These are phyloP conservation scores for Lithobates sylvaticus DNA, from an alignment of 2,797 vertebrate species.

Conservation along the genomic window DNA sequence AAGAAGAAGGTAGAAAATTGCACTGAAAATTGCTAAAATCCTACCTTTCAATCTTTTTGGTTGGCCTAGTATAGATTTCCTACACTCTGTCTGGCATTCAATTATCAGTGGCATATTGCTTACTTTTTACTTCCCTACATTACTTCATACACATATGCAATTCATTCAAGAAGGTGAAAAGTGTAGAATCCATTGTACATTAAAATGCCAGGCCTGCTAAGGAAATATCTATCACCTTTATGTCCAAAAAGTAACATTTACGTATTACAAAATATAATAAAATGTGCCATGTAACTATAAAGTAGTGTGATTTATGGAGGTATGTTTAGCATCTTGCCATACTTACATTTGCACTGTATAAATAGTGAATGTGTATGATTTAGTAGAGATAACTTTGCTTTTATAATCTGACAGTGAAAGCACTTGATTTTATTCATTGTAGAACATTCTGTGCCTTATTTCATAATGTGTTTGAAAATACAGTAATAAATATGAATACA, in stretches of 20 bases:
- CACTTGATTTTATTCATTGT: constrained; percentile 52
- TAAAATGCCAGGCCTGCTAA: constrained; percentile 24
- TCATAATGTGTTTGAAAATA: constrained; percentile 50
- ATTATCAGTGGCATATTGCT: neutral
- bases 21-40: neutral
- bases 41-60: no score
- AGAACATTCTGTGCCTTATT: constrained; percentile 53
- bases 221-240: constrained; percentile 38
- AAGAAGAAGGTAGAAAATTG: neutral
- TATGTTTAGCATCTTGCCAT: constrained; percentile 47
- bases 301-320: constrained; percentile 46
- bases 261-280: constrained; percentile 39
- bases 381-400: constrained; percentile 53
- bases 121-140: neutral
- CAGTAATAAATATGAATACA: constrained; percentile 54
- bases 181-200: constrained; percentile 15
- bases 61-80: neutral
- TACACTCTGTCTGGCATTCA: neutral
- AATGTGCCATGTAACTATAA: constrained; percentile 19
- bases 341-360: constrained; percentile 49
- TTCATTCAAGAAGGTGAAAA: constrained; percentile 14
- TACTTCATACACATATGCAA: neutral
- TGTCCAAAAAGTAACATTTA: constrained; percentile 39
- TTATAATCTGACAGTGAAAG: constrained; percentile 45
- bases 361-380: constrained; percentile 50